Base-by-base conservation (phyloP, 2,888 invertebrate genomes). In the Amaurobius ferox region DNA sequence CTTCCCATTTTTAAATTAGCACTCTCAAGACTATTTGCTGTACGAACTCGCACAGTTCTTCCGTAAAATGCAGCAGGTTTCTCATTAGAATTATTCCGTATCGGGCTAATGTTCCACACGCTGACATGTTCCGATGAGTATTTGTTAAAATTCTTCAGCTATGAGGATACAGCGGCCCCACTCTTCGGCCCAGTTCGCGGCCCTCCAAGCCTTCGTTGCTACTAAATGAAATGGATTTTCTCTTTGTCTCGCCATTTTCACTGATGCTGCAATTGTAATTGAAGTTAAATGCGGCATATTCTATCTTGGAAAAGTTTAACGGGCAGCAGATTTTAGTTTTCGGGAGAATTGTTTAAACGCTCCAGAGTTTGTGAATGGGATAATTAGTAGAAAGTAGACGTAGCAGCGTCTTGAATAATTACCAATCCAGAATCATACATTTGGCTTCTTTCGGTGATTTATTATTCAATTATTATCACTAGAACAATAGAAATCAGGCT, bases 201-300 rank as follows among this genome's bases (percentile, higher is more conserved):
- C 6, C 5, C 1, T 6, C 55, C 23, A 55, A 55, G 55, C 23
- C 23, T 55, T 55, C 23, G 55, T 55, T 35, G 55, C 23, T 55
- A 55, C 23, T 55, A 55, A 55, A 55, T 55, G 55, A 55, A 55
- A 55, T 23, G 55, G 55, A 55, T 55, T 55, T 55, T 23, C 55
- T 23, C 16, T 55, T 19, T 7, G 9, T 23, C 55, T 23, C 5
- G 3, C 55, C 23, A 23, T 55, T 55, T 55, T 55, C 55, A 55
- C 23, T 55, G 55, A 55, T 55, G 55, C 55, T 55, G 23, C 23
- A 55, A 1, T 23, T 55, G 55, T 55, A 55, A 55, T 55, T 55
- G 55, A 55, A 55, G 55, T 55, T 55, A 55, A 55, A 55, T 55
- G 55, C 55, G 23, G 23, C 55, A 55, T 55, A 19, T 55, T 55